Base-by-base conservation (phyloP, 2,797 vertebrate species). In the Bovichtus diacanthus region DNA sequence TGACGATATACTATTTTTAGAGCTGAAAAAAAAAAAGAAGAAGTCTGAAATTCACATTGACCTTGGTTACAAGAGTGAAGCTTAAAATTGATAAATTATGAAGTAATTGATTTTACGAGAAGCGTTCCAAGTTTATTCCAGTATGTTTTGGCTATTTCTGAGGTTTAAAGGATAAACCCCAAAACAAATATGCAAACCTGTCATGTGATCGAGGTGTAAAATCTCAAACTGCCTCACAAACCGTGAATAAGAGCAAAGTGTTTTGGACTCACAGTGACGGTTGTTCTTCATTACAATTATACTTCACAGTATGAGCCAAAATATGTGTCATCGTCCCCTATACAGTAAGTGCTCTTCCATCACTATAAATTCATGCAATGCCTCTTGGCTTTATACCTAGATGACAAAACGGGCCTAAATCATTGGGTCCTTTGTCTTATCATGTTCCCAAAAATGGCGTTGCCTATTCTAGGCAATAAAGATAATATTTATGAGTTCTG, bases 401-500 rank as follows among this genome's bases (percentile, higher is more conserved):
- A 27, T 38, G 71, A 72, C 27, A 56, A 68, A 78, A 69, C 10
- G 38, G 41, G 31, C 19, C 43, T 79, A 27, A 81, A 79, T 77
- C 75, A 71, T 21, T 12, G 12, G 5, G 34, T 74, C 23, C 46
- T 76, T 76, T 51, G 56, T 73, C 36, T 54, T 23, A 68, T 51
- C 46, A 41, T 55, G 23, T 51, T 68, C 43, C 36, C 34, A 60
- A 63, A 67, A 70, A 50, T 27, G 53, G 23, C 63, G 61, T n/a
- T 12, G 60, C 23, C 44, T 66, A 4, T 49, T 16, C 18, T 5
- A 1, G 25, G 31, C 58, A 61, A 53, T 78, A 58, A 73, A 72
- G 77, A 51, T 49, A 23, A 66, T 75, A 75, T 69, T 74, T 78
- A 62, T 74, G 75, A 43, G 36, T 47, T 41, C 9, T 58, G 21